phyloP scores from a whole-genome alignment of 92 coral and sea anemone species.

The Umimayanthus kanabou region DNA sequence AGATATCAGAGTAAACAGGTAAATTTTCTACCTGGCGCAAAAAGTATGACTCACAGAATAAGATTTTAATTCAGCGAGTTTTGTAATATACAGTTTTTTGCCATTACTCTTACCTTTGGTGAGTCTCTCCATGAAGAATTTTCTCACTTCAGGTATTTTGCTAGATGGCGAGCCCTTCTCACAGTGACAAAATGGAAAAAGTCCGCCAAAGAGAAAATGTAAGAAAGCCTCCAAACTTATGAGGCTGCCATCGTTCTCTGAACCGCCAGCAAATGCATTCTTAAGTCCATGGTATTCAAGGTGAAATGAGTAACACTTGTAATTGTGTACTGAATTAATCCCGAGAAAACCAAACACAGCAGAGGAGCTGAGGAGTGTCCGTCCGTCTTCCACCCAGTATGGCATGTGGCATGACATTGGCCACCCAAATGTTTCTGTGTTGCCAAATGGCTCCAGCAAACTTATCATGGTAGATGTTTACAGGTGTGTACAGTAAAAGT shows the following conservation, averaged over 20 bases:
- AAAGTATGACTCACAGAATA: too few species aligned
- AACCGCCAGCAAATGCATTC: slow-evolving; percentile 39
- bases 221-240: slow-evolving; percentile 36
- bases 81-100: too few species aligned
- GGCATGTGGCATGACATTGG: slow-evolving; percentile 45
- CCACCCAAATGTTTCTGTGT: slow-evolving; percentile 41
- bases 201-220: slow-evolving; percentile 35
- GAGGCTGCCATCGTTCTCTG: slow-evolving; percentile 14
- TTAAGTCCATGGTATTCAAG: slow-evolving; percentile 42
- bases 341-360: slow-evolving; percentile 39
- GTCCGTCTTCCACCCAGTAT: slow-evolving; percentile 36
- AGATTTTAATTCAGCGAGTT: too few species aligned
- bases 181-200: slow-evolving; percentile 39
- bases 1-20: too few species aligned
- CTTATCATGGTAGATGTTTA: slow-evolving; percentile 5
- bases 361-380: slow-evolving; percentile 28
- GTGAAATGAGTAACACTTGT: slow-evolving; percentile 38
- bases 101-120: slow-evolving; percentile 18
- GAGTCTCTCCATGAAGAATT: slow-evolving; percentile 37
- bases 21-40: too few species aligned
- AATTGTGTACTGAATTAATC: slow-evolving; percentile 5
- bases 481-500: too few species aligned
- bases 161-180: slow-evolving; percentile 27
- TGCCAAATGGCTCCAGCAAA: slow-evolving; percentile 27
- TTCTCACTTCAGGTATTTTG: slow-evolving; percentile 40